phyloP scores from a whole-genome alignment of 2,797 vertebrate genomes.

The Lithobates sylvaticus region DNA sequence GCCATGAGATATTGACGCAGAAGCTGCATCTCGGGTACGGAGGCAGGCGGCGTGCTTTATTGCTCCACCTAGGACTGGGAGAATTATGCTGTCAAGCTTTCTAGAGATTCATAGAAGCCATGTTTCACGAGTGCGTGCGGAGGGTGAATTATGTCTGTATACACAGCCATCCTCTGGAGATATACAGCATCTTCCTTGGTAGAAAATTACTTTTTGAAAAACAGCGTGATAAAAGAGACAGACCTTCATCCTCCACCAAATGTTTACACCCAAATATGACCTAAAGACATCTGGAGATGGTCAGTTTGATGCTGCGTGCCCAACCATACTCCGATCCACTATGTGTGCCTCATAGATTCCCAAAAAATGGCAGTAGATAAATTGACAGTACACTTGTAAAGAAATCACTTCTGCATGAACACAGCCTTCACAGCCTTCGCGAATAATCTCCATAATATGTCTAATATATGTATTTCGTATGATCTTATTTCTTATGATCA shows the following conservation, averaged over 20 bases:
- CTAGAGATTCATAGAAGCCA: conserved; percentile 1
- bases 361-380: no score
- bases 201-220: conserved; percentile 41
- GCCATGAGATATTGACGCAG: background rate
- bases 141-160: conserved; percentile 20
- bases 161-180: background rate
- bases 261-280: no score
- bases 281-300: no score
- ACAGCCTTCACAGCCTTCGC: no score
- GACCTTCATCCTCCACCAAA: background rate
- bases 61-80: background rate
- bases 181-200: conserved; percentile 33
- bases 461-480: no score
- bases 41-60: background rate
- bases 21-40: background rate
- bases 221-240: conserved; percentile 15
- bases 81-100: conserved; percentile 4
- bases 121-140: conserved; percentile 12
- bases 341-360: no score
- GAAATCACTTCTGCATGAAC: no score
- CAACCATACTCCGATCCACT: no score
- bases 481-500: no score
- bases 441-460: no score
- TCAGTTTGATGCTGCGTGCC: no score
- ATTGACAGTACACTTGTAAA: no score